Evolutionary conservation across 2,113 vertebrate genomes (phyloP), one percentile per base, ranked within the genome.

Genomic region (Galeopterus variegatus): DNA sequence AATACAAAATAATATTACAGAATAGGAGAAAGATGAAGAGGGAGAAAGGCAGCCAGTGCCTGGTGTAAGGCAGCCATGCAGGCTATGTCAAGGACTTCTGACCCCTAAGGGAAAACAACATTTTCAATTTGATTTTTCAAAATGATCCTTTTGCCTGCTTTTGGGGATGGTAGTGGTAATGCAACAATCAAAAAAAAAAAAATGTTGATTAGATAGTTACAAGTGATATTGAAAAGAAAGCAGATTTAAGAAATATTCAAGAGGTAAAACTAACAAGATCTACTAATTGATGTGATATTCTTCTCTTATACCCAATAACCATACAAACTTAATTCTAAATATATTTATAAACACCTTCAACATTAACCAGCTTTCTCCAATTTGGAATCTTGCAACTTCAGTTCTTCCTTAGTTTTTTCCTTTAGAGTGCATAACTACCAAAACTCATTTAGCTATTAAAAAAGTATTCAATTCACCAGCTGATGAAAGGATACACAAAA

Each of bases 121-220:
- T 69, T 76, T 94, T 90, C n/a, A 56, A 41, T 41, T 41, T 41
- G 41, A 41, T 41, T 41, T 41, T 41, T 41, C 41, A 36, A 83
- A 94, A 62, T 56, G 52, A 1, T 81, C 23, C 48, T 62, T 76
- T 64, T 14, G 58, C 28, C 24, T 94, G 8, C 52, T 75, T 54
- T 26, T 48, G 28, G 67, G 21, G 60, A 52, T 58, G n/a, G 62
- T 28, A 77, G 33, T 67, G 36, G 14, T 77, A 73, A 92, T 45
- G 4, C 26, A 93, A n/a, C 62, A 21, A 54, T 62, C 70, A 88
- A 96, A 93, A 58, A 62, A 93, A 56, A 62, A 76, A 72, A 83
- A 9, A 81, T 72, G 28, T 5, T 41, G 31, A 41, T 86, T 65
- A 76, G 26, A 23, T 45, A 60, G 31, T 72, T 88, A 50, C 15